Evolutionary conservation across 2,113 vertebrate genomes (phyloP).

Genomic region (Psammodynastes pulverulentus): DNA sequence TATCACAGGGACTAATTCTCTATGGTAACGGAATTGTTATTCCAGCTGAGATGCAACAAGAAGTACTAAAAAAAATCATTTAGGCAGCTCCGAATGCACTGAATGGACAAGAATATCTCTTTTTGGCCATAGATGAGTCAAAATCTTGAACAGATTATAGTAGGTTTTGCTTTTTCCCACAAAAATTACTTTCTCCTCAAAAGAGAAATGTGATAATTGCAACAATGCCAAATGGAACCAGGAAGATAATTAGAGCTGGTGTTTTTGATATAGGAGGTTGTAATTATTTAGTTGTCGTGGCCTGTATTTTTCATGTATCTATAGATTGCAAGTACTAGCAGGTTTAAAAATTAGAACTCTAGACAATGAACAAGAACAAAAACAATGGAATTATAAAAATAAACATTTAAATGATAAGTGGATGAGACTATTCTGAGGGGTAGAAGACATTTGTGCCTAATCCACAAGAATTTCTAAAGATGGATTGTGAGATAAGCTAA

Average conservation of each 20-base stretch:
- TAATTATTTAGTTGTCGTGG: background rate
- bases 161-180: background rate
- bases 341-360: background rate
- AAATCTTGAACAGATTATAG: background rate
- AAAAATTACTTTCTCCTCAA: background rate
- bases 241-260: background rate
- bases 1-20: background rate
- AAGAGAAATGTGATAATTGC: background rate
- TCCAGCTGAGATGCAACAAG: background rate
- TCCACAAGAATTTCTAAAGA: background rate
- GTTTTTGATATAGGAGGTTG: background rate
- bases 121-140: background rate
- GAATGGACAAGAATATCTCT: background rate
- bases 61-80: background rate
- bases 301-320: background rate
- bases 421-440: background rate
- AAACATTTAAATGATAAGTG: background rate
- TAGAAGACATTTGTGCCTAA: background rate
- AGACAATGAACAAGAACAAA: background rate
- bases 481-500: background rate
- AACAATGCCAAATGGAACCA: background rate
- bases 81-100: background rate
- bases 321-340: background rate
- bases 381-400: background rate
- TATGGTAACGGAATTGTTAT: background rate